Evolutionary conservation across 2,888 invertebrate genomes (phyloP).

Genomic region (Drosophila subsilvestris): DNA sequence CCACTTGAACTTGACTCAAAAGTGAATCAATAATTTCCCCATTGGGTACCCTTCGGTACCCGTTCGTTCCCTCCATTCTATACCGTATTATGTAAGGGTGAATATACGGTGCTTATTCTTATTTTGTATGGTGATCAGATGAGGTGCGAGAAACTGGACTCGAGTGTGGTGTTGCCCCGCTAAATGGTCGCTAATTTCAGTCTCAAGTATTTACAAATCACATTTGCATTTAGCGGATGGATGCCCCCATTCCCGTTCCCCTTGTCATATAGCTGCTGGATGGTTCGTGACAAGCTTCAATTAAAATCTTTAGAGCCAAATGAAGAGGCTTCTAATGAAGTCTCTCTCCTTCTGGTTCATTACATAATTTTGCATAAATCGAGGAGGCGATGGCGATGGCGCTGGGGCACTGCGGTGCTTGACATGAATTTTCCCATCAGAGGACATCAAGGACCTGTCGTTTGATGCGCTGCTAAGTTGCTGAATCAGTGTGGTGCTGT

Average conservation of each 20-base stretch:
- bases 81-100: constrained; percentile 28
- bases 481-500: constrained; percentile 5
- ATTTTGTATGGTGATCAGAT: constrained; percentile 36
- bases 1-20: constrained; percentile 20
- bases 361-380: constrained; percentile 64
- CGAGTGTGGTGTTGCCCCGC: constrained; percentile 14
- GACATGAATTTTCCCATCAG: constrained; percentile 22
- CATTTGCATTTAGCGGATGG: constrained; percentile 28
- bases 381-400: constrained; percentile 3
- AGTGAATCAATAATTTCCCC: constrained; percentile 31
- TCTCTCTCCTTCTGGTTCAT: constrained; percentile 18
- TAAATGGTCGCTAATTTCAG: constrained; percentile 43
- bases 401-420: background rate
- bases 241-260: background rate
- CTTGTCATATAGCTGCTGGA: background rate
- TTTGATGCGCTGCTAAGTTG: constrained; percentile 14
- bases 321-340: constrained; percentile 30
- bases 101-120: background rate
- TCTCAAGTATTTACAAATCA: constrained; percentile 15
- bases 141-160: constrained; percentile 31
- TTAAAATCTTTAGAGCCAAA: constrained; percentile 32
- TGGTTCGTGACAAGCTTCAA: constrained; percentile 33
- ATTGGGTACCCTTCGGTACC: constrained; percentile 11
- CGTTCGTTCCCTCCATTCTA: background rate
- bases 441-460: constrained; percentile 13